Evolutionary conservation across 1,140 invertebrate species (phyloP).

Genomic region (Periplaneta americana): DNA sequence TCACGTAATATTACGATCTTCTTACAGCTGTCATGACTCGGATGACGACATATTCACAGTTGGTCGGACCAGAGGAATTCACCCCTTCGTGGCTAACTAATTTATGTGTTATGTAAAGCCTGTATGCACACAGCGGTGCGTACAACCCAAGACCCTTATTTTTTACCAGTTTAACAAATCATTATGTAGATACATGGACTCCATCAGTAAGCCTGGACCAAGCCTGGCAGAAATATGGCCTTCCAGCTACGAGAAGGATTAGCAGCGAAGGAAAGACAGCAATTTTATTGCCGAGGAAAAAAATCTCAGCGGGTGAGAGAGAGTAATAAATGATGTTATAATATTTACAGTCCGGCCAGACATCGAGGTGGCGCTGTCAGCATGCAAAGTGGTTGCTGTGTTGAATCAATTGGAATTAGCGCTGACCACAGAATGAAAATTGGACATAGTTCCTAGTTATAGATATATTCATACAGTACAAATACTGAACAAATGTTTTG

Average conservation of each 20-base stretch:
- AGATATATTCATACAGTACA: no score
- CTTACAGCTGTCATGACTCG: background rate
- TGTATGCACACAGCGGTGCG: background rate
- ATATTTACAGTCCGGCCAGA: background rate
- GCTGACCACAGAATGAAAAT: no score
- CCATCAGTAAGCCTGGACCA: background rate
- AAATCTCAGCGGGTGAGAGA: background rate
- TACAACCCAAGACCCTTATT: background rate
- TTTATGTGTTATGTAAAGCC: background rate
- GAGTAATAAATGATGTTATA: background rate
- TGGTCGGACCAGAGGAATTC: background rate
- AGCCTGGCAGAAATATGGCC: background rate
- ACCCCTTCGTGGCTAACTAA: background rate
- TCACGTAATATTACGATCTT: background rate
- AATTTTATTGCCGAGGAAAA: background rate
- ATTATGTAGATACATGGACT: background rate
- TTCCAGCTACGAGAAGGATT: background rate
- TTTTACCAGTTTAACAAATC: background rate
- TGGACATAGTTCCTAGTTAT: no score
- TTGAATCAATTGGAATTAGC: background rate
- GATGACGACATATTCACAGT: background rate
- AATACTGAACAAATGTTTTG: no score
- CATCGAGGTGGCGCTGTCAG: background rate
- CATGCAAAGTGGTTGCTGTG: background rate
- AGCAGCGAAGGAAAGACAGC: background rate